Conservation (phyloP, 2,888 invertebrate species). For the Tipula unca region DNA sequence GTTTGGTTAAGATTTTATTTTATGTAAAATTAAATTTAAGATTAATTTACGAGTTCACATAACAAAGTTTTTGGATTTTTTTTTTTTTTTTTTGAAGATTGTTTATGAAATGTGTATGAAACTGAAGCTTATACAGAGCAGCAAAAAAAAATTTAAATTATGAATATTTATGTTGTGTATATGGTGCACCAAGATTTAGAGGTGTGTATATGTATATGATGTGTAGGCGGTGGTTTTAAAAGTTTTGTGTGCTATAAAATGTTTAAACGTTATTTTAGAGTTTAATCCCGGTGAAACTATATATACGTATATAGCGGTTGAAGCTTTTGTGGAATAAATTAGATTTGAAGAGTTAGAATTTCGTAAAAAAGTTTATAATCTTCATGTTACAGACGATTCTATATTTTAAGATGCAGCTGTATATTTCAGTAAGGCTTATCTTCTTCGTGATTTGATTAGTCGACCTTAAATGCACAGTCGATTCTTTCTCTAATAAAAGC, state of each 20-base stretch:
- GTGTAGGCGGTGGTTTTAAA: neutral
- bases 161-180: neutral
- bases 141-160: neutral
- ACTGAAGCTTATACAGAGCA: neutral
- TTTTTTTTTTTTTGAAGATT: neutral
- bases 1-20: neutral
- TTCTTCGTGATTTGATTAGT: too few relatives aligned
- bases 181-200: neutral
- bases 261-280: neutral
- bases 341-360: neutral
- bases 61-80: neutral
- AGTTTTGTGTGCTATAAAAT: neutral
- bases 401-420: too few relatives aligned
- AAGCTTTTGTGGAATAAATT: neutral
- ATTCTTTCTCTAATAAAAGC: too few relatives aligned
- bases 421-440: too few relatives aligned
- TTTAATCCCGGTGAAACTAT: neutral
- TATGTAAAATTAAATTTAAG: constrained; percentile 4
- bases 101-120: neutral
- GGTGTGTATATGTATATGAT: too few relatives aligned
- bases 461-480: too few relatives aligned
- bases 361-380: neutral
- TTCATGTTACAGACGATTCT: neutral
- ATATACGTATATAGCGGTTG: neutral
- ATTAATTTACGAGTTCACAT: constrained; percentile 14